Percentiles rank a stretch among this genome's conserved stretches.
Evolutionary conservation across 2,113 vertebrate species (phyloP).

Genomic region (Paradoxurus hermaphroditus): DNA sequence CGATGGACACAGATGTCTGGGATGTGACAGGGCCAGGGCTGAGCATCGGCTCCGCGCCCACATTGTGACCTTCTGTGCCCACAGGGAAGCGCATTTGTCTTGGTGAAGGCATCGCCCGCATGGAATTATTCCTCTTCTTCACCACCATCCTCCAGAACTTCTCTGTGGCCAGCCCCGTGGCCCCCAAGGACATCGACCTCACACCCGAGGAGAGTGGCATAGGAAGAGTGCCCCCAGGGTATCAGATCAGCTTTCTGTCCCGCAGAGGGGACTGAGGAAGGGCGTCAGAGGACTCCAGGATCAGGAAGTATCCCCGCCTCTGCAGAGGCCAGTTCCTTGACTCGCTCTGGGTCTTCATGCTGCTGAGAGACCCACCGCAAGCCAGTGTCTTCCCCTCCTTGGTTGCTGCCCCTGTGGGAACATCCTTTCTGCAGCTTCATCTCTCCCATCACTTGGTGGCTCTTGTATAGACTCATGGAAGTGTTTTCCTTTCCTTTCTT

Average conservation of each 20-base stretch:
- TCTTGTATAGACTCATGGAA: not conserved
- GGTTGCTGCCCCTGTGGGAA: too few species aligned
- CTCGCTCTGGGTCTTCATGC: not conserved
- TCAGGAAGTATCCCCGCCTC: not conserved
- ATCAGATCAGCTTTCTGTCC: constrained; percentile 65
- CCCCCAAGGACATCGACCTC: constrained; percentile 59
- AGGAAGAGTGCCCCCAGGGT: constrained; percentile 31
- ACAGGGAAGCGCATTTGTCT: constrained; percentile 76
- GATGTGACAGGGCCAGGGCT: fast-evolving
- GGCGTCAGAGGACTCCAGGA: not conserved
- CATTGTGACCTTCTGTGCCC: not conserved
- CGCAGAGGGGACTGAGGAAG: not conserved
- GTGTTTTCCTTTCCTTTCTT: too few species aligned
- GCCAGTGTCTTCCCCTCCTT: not conserved
- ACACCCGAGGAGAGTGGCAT: constrained; percentile 55
- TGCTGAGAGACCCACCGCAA: too few species aligned
- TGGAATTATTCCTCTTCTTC: constrained; percentile 79
- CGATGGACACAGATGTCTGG: not conserved
- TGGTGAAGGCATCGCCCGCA: constrained; percentile 67
- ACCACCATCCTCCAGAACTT: constrained; percentile 78
- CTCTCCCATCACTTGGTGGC: not conserved
- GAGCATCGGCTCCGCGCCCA: fast-evolving
- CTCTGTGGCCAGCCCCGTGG: not conserved
- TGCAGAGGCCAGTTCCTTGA: not conserved
- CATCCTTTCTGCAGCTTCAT: not conserved